Evolutionary conservation across 1,140 invertebrate genomes (phyloP), one percentile per base, ranked within the genome.

Genomic region (Drosophila malerkotliana): DNA sequence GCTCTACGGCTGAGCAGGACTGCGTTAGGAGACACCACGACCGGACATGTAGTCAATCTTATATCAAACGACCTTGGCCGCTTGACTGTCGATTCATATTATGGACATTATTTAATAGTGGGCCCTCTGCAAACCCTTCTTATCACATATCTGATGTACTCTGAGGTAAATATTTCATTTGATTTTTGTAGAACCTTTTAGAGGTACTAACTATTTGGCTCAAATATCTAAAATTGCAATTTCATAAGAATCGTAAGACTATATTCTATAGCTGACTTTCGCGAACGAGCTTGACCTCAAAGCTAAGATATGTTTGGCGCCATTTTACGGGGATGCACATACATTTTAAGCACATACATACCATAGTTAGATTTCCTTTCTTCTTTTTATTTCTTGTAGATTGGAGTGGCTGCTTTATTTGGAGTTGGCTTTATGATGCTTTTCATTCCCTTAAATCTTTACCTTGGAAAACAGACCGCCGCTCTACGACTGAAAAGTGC

Each of bases 41-140:
- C 95, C 15, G 97, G 98, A 1, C 96, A 99, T 93, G 95, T 98
- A 84, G 96, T 98, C 1, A 99, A 98, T 92, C 93, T 99, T 3
- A 93, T 99, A 58, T 97, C 97, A 0, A 99, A 98, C 91, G 98
- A 99, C 91, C 95, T 96, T 44, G 94, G 94, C 52, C 93, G 94
- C 9, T 94, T 97, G 77, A 96, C 97, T 81, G 93, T 94, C 58
- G 94, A 94, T 0, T 92, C 95, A 7, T 93, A 94, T 47, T 95
- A 96, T 84, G 85, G 96, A 2, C 95, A 97, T 79, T 96, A 96
- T 72, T 92, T 97, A 39, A 97, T 95, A 95, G 94, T 97, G 26
- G 97, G 96, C 0, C 96, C 97, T 0, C 75, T 97, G 8, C 95
- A 98, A 82, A 96, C 96, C 0, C 91, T 96, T 15, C 94, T 97